phyloP scores from a whole-genome alignment of 2,113 vertebrate genomes.

The Bambusicola thoracicus region DNA sequence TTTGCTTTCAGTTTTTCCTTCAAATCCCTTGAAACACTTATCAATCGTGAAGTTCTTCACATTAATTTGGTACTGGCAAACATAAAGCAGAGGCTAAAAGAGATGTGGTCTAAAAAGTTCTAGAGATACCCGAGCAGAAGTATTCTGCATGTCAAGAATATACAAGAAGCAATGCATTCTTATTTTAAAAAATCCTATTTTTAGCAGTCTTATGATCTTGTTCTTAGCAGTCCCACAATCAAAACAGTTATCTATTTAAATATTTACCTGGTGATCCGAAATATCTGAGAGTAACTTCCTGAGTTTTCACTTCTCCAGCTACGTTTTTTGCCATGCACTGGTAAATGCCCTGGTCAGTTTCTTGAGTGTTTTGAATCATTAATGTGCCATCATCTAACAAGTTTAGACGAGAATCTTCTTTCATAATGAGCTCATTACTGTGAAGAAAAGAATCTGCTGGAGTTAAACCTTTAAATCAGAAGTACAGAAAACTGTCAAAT shows the following conservation, averaged over 20 bases:
- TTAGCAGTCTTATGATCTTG: neutral
- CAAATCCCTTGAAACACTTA: neutral
- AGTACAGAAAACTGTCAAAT: neutral
- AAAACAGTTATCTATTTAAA: neutral
- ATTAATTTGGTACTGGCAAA: neutral
- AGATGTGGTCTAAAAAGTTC: neutral
- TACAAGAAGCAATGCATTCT: neutral
- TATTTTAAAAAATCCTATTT: neutral
- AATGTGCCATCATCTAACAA: slow-evolving; percentile 94
- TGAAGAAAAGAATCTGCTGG: slow-evolving; percentile 20
- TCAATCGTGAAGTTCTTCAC: neutral
- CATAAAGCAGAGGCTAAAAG: neutral
- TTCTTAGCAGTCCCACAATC: neutral
- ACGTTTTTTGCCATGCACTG: slow-evolving; percentile 99
- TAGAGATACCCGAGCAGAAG: neutral
- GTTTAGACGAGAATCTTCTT: slow-evolving; percentile 92
- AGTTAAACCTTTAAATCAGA: neutral
- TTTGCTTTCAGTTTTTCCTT: neutral
- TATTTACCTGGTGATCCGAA: slow-evolving; percentile 91
- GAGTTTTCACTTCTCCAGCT: slow-evolving; percentile 95
- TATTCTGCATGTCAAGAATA: neutral
- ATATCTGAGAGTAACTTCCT: slow-evolving; percentile 93
- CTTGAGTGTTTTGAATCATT: slow-evolving; percentile 96
- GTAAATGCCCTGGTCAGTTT: slow-evolving; percentile 95
- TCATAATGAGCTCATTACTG: slow-evolving; percentile 94